Conservation (phyloP, 2,888 invertebrate genomes). For the Hirtodrosophila duncani region DNA sequence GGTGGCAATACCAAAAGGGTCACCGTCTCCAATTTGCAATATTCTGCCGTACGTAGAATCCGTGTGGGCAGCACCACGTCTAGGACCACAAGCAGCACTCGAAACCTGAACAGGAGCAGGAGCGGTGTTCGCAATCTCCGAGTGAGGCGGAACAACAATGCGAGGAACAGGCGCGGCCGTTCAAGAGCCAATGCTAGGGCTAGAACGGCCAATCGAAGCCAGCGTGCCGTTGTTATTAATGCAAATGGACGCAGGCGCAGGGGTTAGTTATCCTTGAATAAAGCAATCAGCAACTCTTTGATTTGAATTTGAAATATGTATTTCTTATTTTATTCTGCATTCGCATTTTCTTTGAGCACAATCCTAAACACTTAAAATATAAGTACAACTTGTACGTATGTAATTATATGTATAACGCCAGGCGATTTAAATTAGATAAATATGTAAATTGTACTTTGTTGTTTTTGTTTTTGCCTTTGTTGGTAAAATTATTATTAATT, state of each 20-base stretch:
- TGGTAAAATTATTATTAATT: constrained; percentile 16
- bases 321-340: neutral
- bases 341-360: constrained; percentile 25
- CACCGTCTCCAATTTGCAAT: constrained; percentile 13
- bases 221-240: too few relatives aligned
- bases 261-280: neutral
- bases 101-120: neutral
- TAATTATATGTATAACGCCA: constrained; percentile 15
- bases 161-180: constrained; percentile 3
- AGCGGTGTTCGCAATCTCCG: constrained; percentile 5
- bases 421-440: constrained; percentile 38
- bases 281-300: neutral
- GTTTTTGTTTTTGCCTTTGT: constrained; percentile 20
- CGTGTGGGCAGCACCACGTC: constrained; percentile 13
- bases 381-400: neutral
- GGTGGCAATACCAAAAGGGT: constrained; percentile 2
- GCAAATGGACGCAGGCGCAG: constrained; percentile 9
- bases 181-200: neutral
- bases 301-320: too few relatives aligned
- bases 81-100: constrained; percentile 7
- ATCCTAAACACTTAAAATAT: constrained; percentile 32
- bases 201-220: neutral
- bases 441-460: constrained; percentile 51
- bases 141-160: constrained; percentile 5
- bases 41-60: constrained; percentile 14